Conservation (phyloP, 2,113 vertebrate species). For the Fulica atra region DNA sequence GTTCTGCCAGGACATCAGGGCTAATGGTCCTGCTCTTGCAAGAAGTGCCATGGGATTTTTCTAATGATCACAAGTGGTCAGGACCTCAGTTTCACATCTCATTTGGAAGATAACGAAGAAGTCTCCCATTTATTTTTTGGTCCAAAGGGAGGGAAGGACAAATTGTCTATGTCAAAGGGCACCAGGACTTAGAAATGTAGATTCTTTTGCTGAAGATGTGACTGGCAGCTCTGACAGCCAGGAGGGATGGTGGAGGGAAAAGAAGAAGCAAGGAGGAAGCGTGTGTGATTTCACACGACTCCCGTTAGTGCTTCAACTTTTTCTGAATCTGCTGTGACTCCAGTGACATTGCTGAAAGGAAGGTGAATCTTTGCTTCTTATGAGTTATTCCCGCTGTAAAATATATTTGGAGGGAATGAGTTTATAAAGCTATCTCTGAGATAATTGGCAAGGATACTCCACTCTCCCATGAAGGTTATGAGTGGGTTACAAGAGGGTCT, state of each 20-base stretch:
- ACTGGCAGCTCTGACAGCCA: not conserved
- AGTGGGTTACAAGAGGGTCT: constrained; percentile 56
- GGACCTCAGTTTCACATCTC: constrained; percentile 69
- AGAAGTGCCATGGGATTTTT: constrained; percentile 54
- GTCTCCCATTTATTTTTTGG: constrained; percentile 59
- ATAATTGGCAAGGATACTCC: constrained; percentile 67
- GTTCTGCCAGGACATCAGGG: constrained; percentile 53
- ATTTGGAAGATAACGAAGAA: constrained; percentile 71
- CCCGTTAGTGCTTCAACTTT: not conserved
- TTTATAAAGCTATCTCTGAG: constrained; percentile 66
- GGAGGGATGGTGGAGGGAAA: not conserved
- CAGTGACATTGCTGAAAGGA: constrained; percentile 71
- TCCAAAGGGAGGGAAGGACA: constrained; percentile 52
- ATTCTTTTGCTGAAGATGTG: not conserved
- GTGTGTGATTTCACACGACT: not conserved
- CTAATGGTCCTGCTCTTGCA: constrained; percentile 59
- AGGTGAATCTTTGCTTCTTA: constrained; percentile 63
- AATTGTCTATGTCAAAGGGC: constrained; percentile 56
- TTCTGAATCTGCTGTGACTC: constrained; percentile 33
- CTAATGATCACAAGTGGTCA: constrained; percentile 62
- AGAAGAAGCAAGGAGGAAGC: not conserved
- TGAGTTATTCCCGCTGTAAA: constrained; percentile 53
- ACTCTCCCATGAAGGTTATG: constrained; percentile 67
- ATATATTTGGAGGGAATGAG: constrained; percentile 60
- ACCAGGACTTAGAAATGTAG: not conserved